Evolutionary conservation across 92 coral and sea anemone genomes (phyloP), one percentile per base, ranked within the genome.

Genomic region (Zoanthus gigantus): DNA sequence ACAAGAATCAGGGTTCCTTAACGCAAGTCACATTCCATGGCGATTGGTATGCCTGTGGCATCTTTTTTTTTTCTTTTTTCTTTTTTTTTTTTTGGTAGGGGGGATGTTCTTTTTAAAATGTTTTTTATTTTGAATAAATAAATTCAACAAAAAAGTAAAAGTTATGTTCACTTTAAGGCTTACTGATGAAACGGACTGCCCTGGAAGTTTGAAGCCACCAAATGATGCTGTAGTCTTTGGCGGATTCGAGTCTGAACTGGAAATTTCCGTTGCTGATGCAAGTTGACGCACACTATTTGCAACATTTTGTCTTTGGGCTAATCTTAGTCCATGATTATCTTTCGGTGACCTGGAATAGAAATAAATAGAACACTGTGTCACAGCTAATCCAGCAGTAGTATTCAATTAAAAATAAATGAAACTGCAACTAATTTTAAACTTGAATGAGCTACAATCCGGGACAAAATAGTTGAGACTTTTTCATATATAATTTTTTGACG

Each of bases 121-220:
- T 37, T 37, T 37, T 37, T 37, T 37, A 2, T 37, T 37, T 37
- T 37, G 4, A 37, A 37, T 37, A 37, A 37, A 37, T 37, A 37
- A 37, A 37, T 37, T 37, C 4, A 37, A 37, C 42, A 37, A 37
- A 37, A 37, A 37, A 37, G 23, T 37, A 37, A 37, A 37, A 4
- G 42, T 37, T 37, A 4, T 37, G 42, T 37, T 37, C 42, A 34
- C 72, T 58, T 4, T 0, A 76, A 16, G 45, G 3, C 85, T 80
- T 80, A 80, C 85, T n/a, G 57, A 1, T 6, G 85, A 23, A 65
- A 29, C 69, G 3, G 42, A 68, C 57, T 45, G 45, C 3, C 57
- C 85, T 8, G 85, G 85, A 29, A 63, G 42, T 44, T 65, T 45
- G 18, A 80, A 80, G 17, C 74, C 44, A 46, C 45, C 45, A 14